phyloP scores from a whole-genome alignment of 2,888 invertebrate species.

The Nipponacmea schrenckii region DNA sequence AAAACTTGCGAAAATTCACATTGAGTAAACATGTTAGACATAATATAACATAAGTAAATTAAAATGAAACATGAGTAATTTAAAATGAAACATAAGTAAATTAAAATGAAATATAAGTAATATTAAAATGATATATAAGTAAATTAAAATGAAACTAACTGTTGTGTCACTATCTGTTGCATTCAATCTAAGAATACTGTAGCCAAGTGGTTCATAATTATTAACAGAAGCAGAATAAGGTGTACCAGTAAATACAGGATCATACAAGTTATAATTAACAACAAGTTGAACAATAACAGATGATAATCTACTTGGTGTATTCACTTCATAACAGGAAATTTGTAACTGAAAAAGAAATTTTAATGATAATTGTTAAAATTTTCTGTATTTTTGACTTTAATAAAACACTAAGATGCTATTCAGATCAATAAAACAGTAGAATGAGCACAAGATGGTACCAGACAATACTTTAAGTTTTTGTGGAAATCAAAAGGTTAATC shows the following conservation, averaged over 20 bases:
- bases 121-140: not conserved
- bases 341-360: slow-evolving; percentile 36
- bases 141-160: slow-evolving; percentile 29
- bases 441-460: no score
- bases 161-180: slow-evolving; percentile 56
- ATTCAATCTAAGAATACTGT: slow-evolving; percentile 44
- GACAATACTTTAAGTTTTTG: no score
- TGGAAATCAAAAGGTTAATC: no score
- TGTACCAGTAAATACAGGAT: slow-evolving; percentile 46
- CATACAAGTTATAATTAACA: slow-evolving; percentile 52
- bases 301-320: slow-evolving; percentile 44
- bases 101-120: no score
- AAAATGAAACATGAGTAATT: no score
- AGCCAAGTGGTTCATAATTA: slow-evolving; percentile 52
- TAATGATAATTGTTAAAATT: not conserved
- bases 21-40: no score
- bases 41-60: no score
- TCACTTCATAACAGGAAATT: slow-evolving; percentile 53
- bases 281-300: slow-evolving; percentile 50
- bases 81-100: no score
- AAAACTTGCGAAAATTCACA: no score
- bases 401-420: no score
- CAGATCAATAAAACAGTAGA: no score
- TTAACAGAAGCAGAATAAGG: slow-evolving; percentile 44
- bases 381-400: no score